Evolutionary conservation across 2,888 invertebrate species (phyloP), one percentile per base, ranked within the genome.

Genomic region (Limnephilus rhombicus): DNA sequence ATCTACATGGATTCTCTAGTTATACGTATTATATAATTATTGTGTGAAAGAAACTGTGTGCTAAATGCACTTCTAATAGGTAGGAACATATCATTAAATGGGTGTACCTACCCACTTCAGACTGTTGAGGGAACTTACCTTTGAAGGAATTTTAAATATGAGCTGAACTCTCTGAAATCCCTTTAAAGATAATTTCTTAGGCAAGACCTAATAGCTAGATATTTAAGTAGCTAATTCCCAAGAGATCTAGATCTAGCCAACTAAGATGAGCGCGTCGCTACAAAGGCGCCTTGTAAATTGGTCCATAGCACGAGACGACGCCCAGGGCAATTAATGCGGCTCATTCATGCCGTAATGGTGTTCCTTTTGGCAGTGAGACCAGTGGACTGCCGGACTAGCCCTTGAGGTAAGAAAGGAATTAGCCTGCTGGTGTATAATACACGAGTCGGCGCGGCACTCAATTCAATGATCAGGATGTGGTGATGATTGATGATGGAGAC

Each of bases 251-350:
- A 68, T 68, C 68, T 83, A 3, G 15, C 24, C 86, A 53, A 3
- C 87, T 29, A 53, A 87, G 31, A 49, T 49, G 49, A 31, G 18
- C 12, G 87, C 87, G 80, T 89, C 81, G 89, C 18, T 49, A 45
- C 31, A 82, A 49, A 45, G 90, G 90, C 90, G 90, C 90, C 90
- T 81, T 31, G 82, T 49, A 90, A 90, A 90, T 90, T 90, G 90
- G 53, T 90, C 82, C 90, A 18, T 18, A 18, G 82, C 90, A 81
- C 82, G 90, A 82, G 82, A 81, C 82, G 90, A 90, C 90, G 90
- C 90, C 90, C 82, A 41, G 7, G 13, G 82, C 90, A 90, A 90
- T 90, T 90, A 90, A 18, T 49, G 15, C 45, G 31, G 37, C n/a
- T 82, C 90, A 90, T 90, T 90, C 90, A 45, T 41, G 24, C 41